Percentiles rank a stretch among this genome's conserved stretches.
Evolutionary conservation across 2,888 invertebrate species (phyloP).

Genomic region (Meteorus colon): DNA sequence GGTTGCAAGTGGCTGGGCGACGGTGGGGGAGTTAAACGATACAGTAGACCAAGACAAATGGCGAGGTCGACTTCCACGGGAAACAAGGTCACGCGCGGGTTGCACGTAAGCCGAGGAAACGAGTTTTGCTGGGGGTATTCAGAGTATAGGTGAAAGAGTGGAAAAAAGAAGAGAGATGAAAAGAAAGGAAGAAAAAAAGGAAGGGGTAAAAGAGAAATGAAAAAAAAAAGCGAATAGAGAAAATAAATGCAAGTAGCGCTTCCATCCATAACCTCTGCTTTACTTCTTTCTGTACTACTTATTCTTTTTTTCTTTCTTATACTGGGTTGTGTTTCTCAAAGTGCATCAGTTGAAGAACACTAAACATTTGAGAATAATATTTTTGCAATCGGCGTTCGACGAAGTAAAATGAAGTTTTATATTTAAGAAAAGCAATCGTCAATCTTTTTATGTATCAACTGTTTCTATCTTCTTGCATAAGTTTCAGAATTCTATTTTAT

Average conservation of each 20-base stretch:
- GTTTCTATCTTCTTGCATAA: not conserved
- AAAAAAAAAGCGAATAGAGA: not conserved
- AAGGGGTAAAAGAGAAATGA: not conserved
- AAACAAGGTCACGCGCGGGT: conserved; percentile 51
- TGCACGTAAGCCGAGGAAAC: conserved; percentile 33
- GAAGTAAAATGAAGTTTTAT: not conserved
- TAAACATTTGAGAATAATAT: not conserved
- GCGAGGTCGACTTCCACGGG: conserved; percentile 44
- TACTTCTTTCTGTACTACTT: not conserved
- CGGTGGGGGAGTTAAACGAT: conserved; percentile 41
- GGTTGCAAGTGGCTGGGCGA: conserved; percentile 9
- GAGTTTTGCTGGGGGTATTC: conserved; percentile 11
- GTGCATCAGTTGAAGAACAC: not conserved
- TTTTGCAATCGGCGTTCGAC: not conserved
- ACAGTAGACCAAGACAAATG: conserved; percentile 53
- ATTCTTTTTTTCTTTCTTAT: not conserved
- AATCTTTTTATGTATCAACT: not conserved
- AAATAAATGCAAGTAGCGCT: not conserved
- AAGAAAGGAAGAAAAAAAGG: not conserved
- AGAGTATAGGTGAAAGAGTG: conserved; percentile 1
- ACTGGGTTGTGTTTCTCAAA: not conserved
- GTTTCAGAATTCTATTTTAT: conserved; percentile 13
- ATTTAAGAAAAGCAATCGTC: not conserved
- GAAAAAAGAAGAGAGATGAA: too few species aligned
- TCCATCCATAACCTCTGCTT: not conserved